A percentile compares a stretch with the other conserved stretches of the same genome.
Evolutionary conservation across 2,797 vertebrate genomes (phyloP).

Genomic region (Hoplostethus mediterraneus): DNA sequence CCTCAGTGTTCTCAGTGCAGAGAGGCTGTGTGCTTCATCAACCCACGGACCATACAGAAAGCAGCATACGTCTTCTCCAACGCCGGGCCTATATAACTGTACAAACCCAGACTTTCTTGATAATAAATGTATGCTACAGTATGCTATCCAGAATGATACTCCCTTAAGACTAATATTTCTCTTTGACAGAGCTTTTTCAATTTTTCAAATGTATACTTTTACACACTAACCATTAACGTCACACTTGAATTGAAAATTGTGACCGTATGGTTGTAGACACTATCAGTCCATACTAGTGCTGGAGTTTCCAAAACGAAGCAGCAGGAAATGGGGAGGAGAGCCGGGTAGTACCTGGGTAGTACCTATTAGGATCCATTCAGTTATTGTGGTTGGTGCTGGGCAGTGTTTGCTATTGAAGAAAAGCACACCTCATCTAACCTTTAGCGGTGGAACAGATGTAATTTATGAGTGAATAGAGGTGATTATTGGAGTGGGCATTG

Average conservation of each 20-base stretch:
- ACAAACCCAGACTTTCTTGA: slow-evolving; percentile 6
- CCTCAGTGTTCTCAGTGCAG: slow-evolving; percentile 45
- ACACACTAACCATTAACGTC: not conserved
- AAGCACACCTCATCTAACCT: slow-evolving; percentile 52
- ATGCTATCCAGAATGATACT: not conserved
- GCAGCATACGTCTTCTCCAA: slow-evolving; percentile 25
- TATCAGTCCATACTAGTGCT: not conserved
- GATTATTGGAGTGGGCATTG: slow-evolving; percentile 74
- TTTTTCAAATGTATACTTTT: not conserved
- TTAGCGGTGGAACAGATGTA: slow-evolving; percentile 41
- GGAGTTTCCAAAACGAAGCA: too few relatives aligned
- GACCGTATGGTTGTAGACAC: not conserved
- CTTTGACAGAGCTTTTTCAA: slow-evolving; percentile 5
- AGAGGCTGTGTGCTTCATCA: slow-evolving; percentile 29
- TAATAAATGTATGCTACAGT: not conserved
- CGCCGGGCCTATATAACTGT: slow-evolving; percentile 3
- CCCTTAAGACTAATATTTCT: slow-evolving; percentile 7
- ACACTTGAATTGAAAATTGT: slow-evolving; percentile 5
- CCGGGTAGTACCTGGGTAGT: not conserved
- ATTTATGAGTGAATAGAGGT: slow-evolving; percentile 65
- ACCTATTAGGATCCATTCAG: slow-evolving; percentile 9
- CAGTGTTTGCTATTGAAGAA: slow-evolving; percentile 21
- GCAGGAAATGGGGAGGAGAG: too few relatives aligned
- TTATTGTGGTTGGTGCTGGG: slow-evolving; percentile 19
- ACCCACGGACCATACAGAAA: slow-evolving; percentile 20